Base-by-base conservation (phyloP, 2,113 vertebrate genomes). In the Sylvietta virens region DNA sequence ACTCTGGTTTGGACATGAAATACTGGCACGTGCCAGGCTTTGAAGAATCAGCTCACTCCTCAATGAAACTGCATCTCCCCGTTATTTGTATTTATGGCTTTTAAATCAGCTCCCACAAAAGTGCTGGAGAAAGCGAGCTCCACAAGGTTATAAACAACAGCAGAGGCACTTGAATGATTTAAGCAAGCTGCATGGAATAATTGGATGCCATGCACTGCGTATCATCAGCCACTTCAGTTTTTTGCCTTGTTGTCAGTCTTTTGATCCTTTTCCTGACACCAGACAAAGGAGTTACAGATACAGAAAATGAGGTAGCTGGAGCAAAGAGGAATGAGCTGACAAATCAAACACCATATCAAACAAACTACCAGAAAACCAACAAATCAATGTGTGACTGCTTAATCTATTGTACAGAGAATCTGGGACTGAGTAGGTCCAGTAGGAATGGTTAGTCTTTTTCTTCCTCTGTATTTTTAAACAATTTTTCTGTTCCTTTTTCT, bases 181-280 rank as follows among this genome's bases (percentile, higher is more conserved):
- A 92, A 88, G 47, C 37, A 50, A 80, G 16, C 71, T 84, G n/a
- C 44, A 61, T 91, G 64, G 71, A 95, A 48, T 95, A 94, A 92
- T 86, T 94, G 77, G 62, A 71, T 94, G 53, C 62, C 39, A 15
- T 70, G 57, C 45, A 26, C 28, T 81, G 23, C 0, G 0, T 84
- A 58, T 66, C 48, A 94, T 86, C 53, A 62, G 22, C 44, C 19
- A n/a, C 72, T 89, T n/a, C 35, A 67, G 19, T 69, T 78, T 61
- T 80, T 48, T 90, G 39, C 47, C 64, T 83, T 87, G 16, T 47
- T 86, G 44, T 81, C 66, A 67, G 76, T 64, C n/a, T 70, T 93
- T 89, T 92, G 62, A 94, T 94, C 51, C 26, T 93, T 65, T 95
- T 61, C 6, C 33, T 91, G 64, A 23, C 27, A 47, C 71, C 20